A percentile compares a stretch with the other conserved stretches of the same genome.
These are phyloP conservation scores for Aviceda subcristata DNA, from an alignment of 2,113 vertebrate genomes.

Conservation along the genomic window DNA sequence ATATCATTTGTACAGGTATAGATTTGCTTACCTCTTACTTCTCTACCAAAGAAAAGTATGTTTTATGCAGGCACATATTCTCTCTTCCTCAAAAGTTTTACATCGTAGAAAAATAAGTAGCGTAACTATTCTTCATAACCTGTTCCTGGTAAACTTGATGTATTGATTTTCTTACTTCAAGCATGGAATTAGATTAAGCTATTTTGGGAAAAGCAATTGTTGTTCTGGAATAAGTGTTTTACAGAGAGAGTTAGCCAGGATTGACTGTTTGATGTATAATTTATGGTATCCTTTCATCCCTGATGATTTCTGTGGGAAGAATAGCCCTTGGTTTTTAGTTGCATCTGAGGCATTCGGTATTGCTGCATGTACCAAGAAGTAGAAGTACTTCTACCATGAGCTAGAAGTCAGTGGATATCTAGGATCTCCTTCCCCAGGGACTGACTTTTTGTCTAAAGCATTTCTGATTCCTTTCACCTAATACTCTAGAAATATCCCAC, in stretches of 20 bases:
- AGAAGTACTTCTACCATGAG: too few relatives aligned
- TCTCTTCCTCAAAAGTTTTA: background rate
- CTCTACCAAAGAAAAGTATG: background rate
- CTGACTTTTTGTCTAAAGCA: background rate
- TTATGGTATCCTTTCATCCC: background rate
- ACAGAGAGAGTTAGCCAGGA: background rate
- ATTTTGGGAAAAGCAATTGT: background rate
- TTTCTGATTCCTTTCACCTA: background rate
- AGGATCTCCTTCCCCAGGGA: background rate
- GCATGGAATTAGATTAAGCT: background rate
- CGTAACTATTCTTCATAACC: background rate
- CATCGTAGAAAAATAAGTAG: background rate
- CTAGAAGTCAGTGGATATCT: background rate
- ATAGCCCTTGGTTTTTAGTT: background rate
- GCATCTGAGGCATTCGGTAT: background rate
- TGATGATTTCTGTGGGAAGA: background rate
- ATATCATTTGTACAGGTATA: background rate
- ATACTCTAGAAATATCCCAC: background rate
- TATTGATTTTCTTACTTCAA: background rate
- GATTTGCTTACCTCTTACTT: background rate
- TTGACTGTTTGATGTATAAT: background rate
- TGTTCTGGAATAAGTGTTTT: background rate
- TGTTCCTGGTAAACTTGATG: background rate
- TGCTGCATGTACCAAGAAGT: background rate
- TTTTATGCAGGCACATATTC: fast-evolving